Evolutionary conservation across 2,113 vertebrate genomes (phyloP).

Genomic region (Spilogale gracilis): DNA sequence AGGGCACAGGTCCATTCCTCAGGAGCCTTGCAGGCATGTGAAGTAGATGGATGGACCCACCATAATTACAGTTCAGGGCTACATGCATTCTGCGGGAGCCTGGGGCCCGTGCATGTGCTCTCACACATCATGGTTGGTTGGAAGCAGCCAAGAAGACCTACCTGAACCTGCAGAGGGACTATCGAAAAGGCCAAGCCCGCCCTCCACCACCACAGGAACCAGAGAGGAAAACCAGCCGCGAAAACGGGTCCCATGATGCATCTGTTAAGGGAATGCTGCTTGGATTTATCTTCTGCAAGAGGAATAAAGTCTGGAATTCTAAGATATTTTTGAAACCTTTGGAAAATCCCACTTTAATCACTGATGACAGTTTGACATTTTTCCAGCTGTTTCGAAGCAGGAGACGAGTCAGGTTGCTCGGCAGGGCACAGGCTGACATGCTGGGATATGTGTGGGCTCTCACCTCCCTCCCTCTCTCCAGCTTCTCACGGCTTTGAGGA

Average conservation of each 20-base stretch:
- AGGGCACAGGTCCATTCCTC: rapidly evolving
- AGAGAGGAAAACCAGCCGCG: background rate
- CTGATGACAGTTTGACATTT: slow-evolving; percentile 89
- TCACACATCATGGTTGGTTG: rapidly evolving
- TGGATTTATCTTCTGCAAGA: slow-evolving; percentile 32
- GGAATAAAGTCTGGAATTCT: slow-evolving; percentile 79
- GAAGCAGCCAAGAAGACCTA: background rate
- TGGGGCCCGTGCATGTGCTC: rapidly evolving
- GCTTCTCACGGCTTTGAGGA: slow-evolving; percentile 62
- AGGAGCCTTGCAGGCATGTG: background rate
- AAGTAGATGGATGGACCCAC: rapidly evolving
- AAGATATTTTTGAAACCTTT: slow-evolving; percentile 82
- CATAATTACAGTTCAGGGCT: rapidly evolving
- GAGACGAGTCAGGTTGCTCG: slow-evolving; percentile 86
- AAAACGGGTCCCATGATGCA: background rate
- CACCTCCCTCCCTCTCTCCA: slow-evolving; percentile 77
- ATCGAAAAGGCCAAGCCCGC: background rate
- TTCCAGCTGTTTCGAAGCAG: slow-evolving; percentile 87
- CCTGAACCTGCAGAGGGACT: background rate
- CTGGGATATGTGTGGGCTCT: slow-evolving; percentile 86
- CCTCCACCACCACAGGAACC: background rate
- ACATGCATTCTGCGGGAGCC: rapidly evolving
- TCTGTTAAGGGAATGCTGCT: background rate
- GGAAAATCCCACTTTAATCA: slow-evolving; percentile 90
- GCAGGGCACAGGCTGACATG: slow-evolving; percentile 86